These are phyloP conservation scores for Alcis repandata DNA, from an alignment of 2,888 invertebrate species.

Conservation along the genomic window DNA sequence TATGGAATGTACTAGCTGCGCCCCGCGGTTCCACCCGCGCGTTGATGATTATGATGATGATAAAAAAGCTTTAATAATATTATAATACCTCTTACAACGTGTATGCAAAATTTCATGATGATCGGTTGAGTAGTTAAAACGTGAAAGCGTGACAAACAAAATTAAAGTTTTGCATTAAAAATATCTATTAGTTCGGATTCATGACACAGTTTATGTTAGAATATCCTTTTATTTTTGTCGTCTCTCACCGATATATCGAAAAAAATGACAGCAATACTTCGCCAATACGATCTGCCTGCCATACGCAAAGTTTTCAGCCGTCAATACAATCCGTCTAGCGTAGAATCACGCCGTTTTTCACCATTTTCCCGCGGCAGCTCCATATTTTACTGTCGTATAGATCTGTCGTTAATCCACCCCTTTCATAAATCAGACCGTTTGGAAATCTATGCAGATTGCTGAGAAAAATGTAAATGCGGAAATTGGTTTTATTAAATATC, in stretches of 20 bases:
- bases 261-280: conserved; percentile 2
- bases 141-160: too few species aligned
- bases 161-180: too few species aligned
- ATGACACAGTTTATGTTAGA: too few species aligned
- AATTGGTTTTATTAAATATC: conserved; percentile 36
- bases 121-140: too few species aligned
- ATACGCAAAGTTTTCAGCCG: background rate
- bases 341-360: conserved; percentile 21
- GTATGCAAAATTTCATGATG: too few species aligned
- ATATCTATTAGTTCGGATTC: too few species aligned
- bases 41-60: too few species aligned
- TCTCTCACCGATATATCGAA: background rate
- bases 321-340: conserved; percentile 27
- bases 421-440: conserved; percentile 37
- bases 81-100: too few species aligned
- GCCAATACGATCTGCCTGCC: background rate
- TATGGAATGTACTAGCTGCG: too few species aligned
- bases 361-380: conserved; percentile 28
- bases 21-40: too few species aligned
- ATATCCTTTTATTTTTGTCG: background rate
- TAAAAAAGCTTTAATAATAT: background rate
- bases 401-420: conserved; percentile 39
- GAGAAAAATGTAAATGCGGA: conserved; percentile 36
- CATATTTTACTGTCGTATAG: conserved; percentile 36
- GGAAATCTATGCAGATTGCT: conserved; percentile 40